Percentiles rank a stretch among this genome's conserved stretches.
phyloP scores from a whole-genome alignment of 2,888 invertebrate genomes.

The Perdita meconis region DNA sequence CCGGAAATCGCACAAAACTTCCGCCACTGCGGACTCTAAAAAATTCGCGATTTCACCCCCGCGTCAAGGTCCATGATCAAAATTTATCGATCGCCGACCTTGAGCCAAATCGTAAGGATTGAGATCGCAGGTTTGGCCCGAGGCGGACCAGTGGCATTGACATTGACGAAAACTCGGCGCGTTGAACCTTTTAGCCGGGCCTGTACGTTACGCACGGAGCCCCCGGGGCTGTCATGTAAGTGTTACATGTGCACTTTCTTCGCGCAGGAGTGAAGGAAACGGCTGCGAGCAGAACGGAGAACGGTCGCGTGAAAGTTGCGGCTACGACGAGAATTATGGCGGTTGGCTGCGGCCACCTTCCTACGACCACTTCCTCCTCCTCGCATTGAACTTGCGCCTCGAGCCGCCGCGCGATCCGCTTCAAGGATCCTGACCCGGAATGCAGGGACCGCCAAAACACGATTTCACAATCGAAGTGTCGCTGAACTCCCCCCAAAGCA shows the following conservation, averaged over 20 bases:
- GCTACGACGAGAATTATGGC: constrained; percentile 61
- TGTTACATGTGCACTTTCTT: constrained; percentile 83
- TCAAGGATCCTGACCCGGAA: constrained; percentile 69
- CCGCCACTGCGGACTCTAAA: too few species aligned
- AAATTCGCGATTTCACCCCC: too few species aligned
- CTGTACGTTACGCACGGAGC: constrained; percentile 70
- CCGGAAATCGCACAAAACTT: too few species aligned
- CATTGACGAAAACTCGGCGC: constrained; percentile 70
- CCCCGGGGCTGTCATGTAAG: constrained; percentile 74
- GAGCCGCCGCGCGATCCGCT: constrained; percentile 27
- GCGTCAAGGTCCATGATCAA: too few species aligned
- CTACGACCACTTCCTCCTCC: constrained; percentile 56
- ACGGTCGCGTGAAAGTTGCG: constrained; percentile 74
- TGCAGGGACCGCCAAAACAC: constrained; percentile 66
- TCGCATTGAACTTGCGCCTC: constrained; percentile 75
- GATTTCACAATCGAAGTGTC: constrained; percentile 63
- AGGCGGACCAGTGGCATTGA: constrained; percentile 40
- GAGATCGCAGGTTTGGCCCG: background rate
- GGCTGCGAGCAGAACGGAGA: background rate
- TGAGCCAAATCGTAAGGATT: background rate
- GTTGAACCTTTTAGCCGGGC: constrained; percentile 54
- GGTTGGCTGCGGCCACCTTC: constrained; percentile 32
- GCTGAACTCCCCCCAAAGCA: constrained; percentile 34
- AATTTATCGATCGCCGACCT: too few species aligned
- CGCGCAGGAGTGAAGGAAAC: constrained; percentile 51